Percentiles rank a stretch among this genome's conserved stretches.
phyloP scores from a whole-genome alignment of 2,888 invertebrate genomes.

The Formica aserva region DNA sequence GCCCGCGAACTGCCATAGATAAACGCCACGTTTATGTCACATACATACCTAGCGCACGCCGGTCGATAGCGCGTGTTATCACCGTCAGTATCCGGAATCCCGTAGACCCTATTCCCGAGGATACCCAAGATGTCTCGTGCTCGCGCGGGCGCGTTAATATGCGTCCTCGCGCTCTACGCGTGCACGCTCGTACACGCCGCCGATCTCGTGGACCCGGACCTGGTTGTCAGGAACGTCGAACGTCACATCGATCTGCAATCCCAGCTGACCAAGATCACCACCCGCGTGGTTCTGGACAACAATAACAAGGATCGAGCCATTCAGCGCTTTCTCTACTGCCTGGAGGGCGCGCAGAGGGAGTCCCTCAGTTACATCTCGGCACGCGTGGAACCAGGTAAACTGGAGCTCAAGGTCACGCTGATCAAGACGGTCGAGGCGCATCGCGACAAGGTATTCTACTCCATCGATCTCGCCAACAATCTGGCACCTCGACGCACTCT shows the following conservation, averaged over 20 bases:
- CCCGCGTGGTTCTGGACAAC: conserved; percentile 94
- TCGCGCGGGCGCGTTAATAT: conserved; percentile 38
- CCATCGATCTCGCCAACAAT: conserved; percentile 88
- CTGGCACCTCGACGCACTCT: conserved; percentile 88
- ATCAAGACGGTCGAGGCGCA: conserved; percentile 86
- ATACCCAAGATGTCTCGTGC: conserved; percentile 51
- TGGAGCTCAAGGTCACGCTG: conserved; percentile 83
- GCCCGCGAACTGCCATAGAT: conserved; percentile 21
- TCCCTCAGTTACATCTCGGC: conserved; percentile 92
- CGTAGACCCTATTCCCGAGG: neutral
- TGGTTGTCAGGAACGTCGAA: conserved; percentile 93
- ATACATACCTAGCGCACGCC: conserved; percentile 53
- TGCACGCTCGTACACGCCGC: conserved; percentile 21
- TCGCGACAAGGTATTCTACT: conserved; percentile 87
- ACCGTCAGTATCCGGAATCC: neutral
- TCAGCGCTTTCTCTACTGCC: conserved; percentile 90
- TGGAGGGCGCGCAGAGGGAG: conserved; percentile 89
- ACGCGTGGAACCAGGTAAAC: conserved; percentile 83
- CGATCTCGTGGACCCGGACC: conserved; percentile 84
- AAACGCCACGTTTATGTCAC: conserved; percentile 76
- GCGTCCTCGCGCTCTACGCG: conserved; percentile 48
- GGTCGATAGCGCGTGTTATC: conserved; percentile 48
- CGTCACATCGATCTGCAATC: conserved; percentile 94
- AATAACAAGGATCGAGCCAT: conserved; percentile 90
- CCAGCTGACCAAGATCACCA: conserved; percentile 94